Base-by-base conservation (phyloP, 2,113 vertebrate species). In the Ivindomyrus marchei region DNA sequence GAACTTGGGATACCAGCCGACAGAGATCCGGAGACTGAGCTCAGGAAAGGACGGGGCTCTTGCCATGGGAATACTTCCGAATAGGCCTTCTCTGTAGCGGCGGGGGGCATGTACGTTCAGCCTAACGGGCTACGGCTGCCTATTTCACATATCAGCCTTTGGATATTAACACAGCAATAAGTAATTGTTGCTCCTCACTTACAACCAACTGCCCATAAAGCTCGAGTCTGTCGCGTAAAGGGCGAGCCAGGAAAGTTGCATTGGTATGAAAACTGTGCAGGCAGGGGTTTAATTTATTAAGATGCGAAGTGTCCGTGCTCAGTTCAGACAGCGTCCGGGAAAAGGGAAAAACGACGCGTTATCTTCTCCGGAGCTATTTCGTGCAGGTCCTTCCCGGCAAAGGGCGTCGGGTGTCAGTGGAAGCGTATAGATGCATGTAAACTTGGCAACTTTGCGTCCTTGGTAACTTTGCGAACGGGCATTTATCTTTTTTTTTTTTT, bases 41-140 rank as follows among this genome's bases (percentile, higher is more conserved):
- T 94, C 95, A 96, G 96, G 96, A 97, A 96, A 97, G 95, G 93
- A 96, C 96, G 96, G 93, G 95, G 96, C 95, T 96, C 94, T 17
- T 62, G 92, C 50, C 88, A 89, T 74, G 88, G 91, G 70, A 91
- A 91, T 42, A 91, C 56, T 90, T 49, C 52, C 86, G 53, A 92
- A 91, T 62, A 92, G 94, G 93, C 94, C 93, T 27, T 90, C 90
- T 89, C 15, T 45, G 45, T 15, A 50, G 56, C 19, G 89, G 91
- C 9, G 56, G 88, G 88, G 49, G 88, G 89, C 70, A 89, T 84
- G 58, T 80, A 90, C 58, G 31, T 42, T 56, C 50, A 53, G 89
- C 84, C 53, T 91, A 89, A 88, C 89, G 87, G 89, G 45, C 77
- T 86, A 50, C 83, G 88, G 36, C 83, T n/a, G 42, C 19, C 21